These are phyloP conservation scores for Oryctolagus cuniculus DNA, from an alignment of 2,113 vertebrate species.

Conservation along the genomic window DNA sequence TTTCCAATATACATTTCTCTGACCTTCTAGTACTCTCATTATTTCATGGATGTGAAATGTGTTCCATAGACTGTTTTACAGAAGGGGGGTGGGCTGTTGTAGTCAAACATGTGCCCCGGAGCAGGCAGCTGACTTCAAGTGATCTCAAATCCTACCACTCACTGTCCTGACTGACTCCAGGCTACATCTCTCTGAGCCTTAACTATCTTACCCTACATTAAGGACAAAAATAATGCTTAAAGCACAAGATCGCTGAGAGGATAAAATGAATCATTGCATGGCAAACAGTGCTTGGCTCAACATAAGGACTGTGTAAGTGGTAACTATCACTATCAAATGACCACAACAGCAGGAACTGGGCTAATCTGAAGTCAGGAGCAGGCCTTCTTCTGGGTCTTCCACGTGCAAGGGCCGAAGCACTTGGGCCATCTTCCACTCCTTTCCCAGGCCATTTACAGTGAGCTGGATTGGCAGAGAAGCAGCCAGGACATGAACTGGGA, in stretches of 20 bases:
- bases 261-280: not conserved
- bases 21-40: not conserved
- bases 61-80: not conserved
- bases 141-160: not conserved
- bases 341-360: too few species aligned
- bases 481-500: too few species aligned
- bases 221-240: not conserved
- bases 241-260: slow-evolving; percentile 1
- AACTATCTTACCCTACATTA: not conserved
- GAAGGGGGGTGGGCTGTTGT: not conserved
- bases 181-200: slow-evolving; percentile 10
- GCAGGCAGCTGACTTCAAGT: not conserved
- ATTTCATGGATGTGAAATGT: not conserved
- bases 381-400: too few species aligned
- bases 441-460: too few species aligned
- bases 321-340: not conserved
- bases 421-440: too few species aligned
- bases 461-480: too few species aligned
- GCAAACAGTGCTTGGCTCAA: slow-evolving; percentile 31
- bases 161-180: not conserved
- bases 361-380: too few species aligned
- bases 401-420: too few species aligned
- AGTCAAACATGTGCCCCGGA: not conserved
- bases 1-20: not conserved
- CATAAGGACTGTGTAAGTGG: not conserved